Evolutionary conservation across 2,888 invertebrate genomes (phyloP).

Genomic region (Yponomeuta evonymella): DNA sequence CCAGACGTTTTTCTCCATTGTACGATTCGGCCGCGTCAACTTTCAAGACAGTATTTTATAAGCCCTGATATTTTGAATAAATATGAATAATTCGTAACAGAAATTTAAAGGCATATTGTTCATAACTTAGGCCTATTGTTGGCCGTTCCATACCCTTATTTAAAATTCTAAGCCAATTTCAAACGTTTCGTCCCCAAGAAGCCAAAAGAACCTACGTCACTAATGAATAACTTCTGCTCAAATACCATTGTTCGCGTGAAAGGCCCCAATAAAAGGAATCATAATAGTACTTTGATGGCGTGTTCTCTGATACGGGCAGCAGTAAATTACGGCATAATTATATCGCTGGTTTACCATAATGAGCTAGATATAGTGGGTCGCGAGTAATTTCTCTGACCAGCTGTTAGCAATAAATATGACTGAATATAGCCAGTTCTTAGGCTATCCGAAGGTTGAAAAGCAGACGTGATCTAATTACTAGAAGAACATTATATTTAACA

Average conservation of each 20-base stretch:
- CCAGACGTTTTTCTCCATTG: too few relatives aligned
- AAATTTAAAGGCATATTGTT: too few relatives aligned
- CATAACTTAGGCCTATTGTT: neutral
- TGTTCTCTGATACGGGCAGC: slow-evolving; percentile 62
- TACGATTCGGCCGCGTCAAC: too few relatives aligned
- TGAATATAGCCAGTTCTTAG: too few relatives aligned
- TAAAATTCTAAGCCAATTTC: neutral
- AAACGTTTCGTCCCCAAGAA: neutral
- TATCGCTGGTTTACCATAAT: slow-evolving; percentile 67
- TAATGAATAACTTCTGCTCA: slow-evolving; percentile 21
- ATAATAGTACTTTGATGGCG: slow-evolving; percentile 50
- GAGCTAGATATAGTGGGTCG: slow-evolving; percentile 43
- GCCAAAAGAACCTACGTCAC: neutral
- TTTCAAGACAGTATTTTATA: too few relatives aligned
- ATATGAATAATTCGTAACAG: too few relatives aligned
- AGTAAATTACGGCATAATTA: slow-evolving; percentile 62
- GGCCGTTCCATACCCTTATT: neutral
- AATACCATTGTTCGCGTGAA: slow-evolving; percentile 54
- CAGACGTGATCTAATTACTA: too few relatives aligned
- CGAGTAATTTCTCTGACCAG: neutral
- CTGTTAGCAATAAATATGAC: too few relatives aligned
- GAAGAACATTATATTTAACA: too few relatives aligned
- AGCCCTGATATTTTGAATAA: too few relatives aligned
- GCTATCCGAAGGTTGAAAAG: too few relatives aligned
- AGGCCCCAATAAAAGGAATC: slow-evolving; percentile 64